Conservation (phyloP, 2,888 invertebrate genomes). For the Syritta pipiens region DNA sequence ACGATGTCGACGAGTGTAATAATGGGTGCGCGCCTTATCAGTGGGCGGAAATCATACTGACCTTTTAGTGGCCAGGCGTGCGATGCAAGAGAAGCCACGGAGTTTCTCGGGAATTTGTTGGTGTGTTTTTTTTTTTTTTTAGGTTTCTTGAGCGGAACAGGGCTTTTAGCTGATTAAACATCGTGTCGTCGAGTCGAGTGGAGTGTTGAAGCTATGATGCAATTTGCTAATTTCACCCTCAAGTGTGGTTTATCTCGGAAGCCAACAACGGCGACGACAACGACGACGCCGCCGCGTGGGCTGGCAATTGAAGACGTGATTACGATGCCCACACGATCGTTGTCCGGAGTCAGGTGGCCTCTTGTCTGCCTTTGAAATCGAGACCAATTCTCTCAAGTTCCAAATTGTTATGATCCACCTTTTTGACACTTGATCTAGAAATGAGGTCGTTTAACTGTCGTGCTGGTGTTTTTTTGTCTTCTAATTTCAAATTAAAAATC, state of each 20-base stretch:
- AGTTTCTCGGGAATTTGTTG: neutral
- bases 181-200: neutral
- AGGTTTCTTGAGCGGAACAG: neutral
- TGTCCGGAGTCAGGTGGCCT: no score
- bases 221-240: constrained; percentile 31
- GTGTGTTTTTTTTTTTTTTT: neutral
- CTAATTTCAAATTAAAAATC: constrained; percentile 10
- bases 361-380: no score
- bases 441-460: constrained; percentile 23
- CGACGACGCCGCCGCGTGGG: no score
- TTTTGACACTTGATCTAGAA: constrained; percentile 3
- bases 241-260: constrained; percentile 5
- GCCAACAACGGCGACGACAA: no score
- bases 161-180: constrained; percentile 40
- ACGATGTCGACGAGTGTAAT: constrained; percentile 35
- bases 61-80: constrained; percentile 37
- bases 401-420: constrained; percentile 4
- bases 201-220: constrained; percentile 44
- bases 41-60: constrained; percentile 63
- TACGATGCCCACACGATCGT: no score
- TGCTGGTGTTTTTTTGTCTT: neutral
- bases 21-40: constrained; percentile 60
- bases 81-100: constrained; percentile 23
- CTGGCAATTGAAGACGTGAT: neutral
- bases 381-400: no score